phyloP scores from a whole-genome alignment of 2,888 invertebrate genomes.

The Temnothorax rugatulus region DNA sequence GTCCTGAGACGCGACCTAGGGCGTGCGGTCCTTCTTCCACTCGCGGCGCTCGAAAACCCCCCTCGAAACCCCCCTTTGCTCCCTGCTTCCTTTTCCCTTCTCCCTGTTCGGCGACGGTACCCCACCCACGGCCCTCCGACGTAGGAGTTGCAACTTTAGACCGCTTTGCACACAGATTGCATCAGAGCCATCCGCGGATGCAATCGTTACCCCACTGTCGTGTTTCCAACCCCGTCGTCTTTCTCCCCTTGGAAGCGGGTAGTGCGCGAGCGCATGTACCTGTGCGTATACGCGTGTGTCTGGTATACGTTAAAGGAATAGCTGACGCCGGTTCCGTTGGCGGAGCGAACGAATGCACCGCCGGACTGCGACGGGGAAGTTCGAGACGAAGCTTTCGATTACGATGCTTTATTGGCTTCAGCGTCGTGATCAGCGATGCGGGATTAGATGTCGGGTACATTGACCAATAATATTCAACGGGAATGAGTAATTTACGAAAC shows the following conservation, averaged over 20 bases:
- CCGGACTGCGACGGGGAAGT: slow-evolving; percentile 58
- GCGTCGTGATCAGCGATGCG: slow-evolving; percentile 63
- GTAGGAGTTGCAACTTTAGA: slow-evolving; percentile 73
- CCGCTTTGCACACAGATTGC: slow-evolving; percentile 84
- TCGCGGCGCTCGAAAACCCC: slow-evolving; percentile 24
- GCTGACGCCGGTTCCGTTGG: slow-evolving; percentile 32
- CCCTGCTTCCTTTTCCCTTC: slow-evolving; percentile 47
- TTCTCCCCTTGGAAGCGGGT: slow-evolving; percentile 15
- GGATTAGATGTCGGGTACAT: slow-evolving; percentile 51
- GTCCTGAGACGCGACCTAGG: slow-evolving; percentile 60
- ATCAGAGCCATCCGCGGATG: slow-evolving; percentile 80
- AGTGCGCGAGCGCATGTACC: neutral
- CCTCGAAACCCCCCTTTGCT: slow-evolving; percentile 57
- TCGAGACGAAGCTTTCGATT: slow-evolving; percentile 64
- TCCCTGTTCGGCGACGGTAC: slow-evolving; percentile 51
- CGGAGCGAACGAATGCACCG: slow-evolving; percentile 65
- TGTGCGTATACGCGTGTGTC: slow-evolving; percentile 11
- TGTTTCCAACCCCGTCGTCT: slow-evolving; percentile 58
- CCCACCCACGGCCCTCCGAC: slow-evolving; percentile 54
- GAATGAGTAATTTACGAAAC: slow-evolving; percentile 51
- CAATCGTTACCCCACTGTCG: slow-evolving; percentile 79
- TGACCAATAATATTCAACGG: neutral
- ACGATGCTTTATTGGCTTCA: slow-evolving; percentile 72
- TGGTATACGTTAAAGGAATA: slow-evolving; percentile 28
- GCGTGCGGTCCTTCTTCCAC: slow-evolving; percentile 68